Evolutionary conservation across 1,140 invertebrate species (phyloP).

Genomic region (Bombus picipes): DNA sequence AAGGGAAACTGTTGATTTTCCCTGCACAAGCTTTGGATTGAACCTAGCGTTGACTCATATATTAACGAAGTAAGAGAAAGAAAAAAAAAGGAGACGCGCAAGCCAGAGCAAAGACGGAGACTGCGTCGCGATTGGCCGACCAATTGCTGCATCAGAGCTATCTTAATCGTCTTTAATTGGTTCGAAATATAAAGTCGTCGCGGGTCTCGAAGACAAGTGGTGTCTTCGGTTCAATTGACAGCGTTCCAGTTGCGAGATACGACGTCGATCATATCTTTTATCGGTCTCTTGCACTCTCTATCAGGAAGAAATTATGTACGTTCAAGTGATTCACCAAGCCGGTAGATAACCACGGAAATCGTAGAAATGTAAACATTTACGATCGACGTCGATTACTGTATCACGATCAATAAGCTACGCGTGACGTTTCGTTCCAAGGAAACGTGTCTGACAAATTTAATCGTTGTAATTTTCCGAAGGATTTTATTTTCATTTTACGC

Average conservation of each 20-base stretch:
- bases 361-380: background rate
- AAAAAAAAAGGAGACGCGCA: background rate
- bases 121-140: constrained; percentile 44
- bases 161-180: constrained; percentile 76
- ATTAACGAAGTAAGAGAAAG: background rate
- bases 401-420: background rate
- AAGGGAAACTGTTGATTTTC: background rate
- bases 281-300: constrained; percentile 34
- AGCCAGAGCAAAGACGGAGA: background rate
- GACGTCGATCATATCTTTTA: constrained; percentile 46
- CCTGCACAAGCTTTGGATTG: background rate
- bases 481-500: background rate
- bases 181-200: constrained; percentile 69
- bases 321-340: constrained; percentile 12
- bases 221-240: constrained; percentile 59
- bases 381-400: background rate
- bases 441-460: background rate
- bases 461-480: constrained; percentile 2
- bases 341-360: constrained; percentile 9
- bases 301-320: background rate
- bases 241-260: constrained; percentile 47
- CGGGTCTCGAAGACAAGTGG: constrained; percentile 62
- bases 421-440: background rate
- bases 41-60: background rate
- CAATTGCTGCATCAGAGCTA: constrained; percentile 71